Evolutionary conservation across 2,797 vertebrate genomes (phyloP), one percentile per base, ranked within the genome.

Genomic region (Loris lydekkerianus): DNA sequence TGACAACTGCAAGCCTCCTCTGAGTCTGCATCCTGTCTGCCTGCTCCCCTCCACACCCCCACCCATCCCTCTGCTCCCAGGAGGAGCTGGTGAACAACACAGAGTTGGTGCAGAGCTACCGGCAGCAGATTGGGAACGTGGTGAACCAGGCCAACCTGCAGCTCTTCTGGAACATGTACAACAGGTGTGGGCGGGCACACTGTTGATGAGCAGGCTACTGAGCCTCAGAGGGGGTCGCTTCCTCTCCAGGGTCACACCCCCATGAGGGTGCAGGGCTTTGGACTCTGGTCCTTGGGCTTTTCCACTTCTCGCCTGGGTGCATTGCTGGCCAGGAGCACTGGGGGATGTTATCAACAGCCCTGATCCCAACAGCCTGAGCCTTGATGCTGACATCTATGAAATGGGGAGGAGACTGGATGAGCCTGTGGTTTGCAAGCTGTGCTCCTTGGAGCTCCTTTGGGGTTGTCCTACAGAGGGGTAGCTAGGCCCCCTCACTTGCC

Each of bases 131-230:
- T 0, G 98, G 98, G 97, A 99, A 99, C 8, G 99, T 98, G 43
- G 96, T 99, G 98, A 99, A 99, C 98, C 99, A 99, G 98, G 99
- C 99, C 98, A 99, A 99, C 98, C 99, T 99, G 97, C 99, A 99
- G 98, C 99, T 99, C 86, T 99, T 99, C 99, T 99, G 99, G 99
- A 99, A 99, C 98, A 99, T 99, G 99, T 99, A 99, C 98, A 99
- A 99, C 98, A 99, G 99, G 99, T 99, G 96, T 49, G 94, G 46
- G 46, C 0, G 0, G 60, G 82, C 53, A 21, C 43, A 53, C 49
- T 53, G 49, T 53, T 8, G 70, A 56, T 1, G 65, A 46, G 46
- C 83, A 31, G 29, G 34, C 20, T 20, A 14, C 0, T 14, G 34
- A 43, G 25, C 73, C 76, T 29, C 25, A 4, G 31, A 61, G 5